Evolutionary conservation across 1,140 invertebrate genomes (phyloP).

Genomic region (Paramacrobiotus metropolitanus): DNA sequence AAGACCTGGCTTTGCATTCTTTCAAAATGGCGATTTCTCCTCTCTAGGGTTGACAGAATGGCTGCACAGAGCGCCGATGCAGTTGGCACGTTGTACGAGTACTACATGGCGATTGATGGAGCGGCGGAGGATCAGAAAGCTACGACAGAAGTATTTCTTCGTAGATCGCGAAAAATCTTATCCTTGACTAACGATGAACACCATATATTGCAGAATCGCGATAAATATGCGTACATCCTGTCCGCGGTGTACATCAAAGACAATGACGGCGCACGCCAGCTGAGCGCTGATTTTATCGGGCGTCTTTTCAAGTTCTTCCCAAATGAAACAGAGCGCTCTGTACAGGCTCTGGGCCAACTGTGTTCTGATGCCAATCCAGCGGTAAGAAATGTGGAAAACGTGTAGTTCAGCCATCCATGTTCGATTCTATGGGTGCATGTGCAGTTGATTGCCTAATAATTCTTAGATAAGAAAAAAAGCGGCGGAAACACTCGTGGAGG

Average conservation of each 20-base stretch:
- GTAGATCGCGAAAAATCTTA: too few species aligned
- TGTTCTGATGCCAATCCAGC: not conserved
- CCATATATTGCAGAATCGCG: not conserved
- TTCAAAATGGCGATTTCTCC: not conserved
- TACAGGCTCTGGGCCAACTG: not conserved
- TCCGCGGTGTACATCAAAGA: not conserved
- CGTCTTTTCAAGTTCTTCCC: not conserved
- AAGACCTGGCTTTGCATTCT: not conserved
- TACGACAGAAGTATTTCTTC: too few species aligned
- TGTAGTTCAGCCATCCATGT: not conserved
- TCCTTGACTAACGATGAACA: too few species aligned
- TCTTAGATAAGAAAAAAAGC: not conserved
- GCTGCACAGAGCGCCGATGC: not conserved
- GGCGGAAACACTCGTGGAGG: not conserved
- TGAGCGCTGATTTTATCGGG: not conserved
- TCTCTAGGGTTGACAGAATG: not conserved
- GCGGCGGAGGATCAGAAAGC: not conserved
- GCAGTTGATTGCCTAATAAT: not conserved
- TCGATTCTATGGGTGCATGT: not conserved
- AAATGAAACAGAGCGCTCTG: not conserved
- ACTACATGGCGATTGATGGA: constrained; percentile 1
- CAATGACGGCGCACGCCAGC: not conserved
- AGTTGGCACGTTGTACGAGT: not conserved
- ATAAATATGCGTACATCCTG: not conserved
- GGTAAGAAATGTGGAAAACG: too few species aligned